phyloP scores from a whole-genome alignment of 2,888 invertebrate genomes.

The Eustalomyia histrio region DNA sequence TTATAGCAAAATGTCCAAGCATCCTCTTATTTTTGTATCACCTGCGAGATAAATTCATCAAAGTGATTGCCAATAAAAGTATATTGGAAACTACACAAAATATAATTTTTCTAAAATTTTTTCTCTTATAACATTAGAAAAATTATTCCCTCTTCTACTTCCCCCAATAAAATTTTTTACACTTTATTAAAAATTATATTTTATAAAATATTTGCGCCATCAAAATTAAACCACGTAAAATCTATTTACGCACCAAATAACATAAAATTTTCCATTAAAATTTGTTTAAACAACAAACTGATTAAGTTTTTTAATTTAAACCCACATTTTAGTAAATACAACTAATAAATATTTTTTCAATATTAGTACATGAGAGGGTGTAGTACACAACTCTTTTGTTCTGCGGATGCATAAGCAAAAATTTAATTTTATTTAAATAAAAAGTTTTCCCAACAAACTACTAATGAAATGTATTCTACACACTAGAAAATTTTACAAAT shows the following conservation, averaged over 20 bases:
- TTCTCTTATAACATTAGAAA: too few relatives aligned
- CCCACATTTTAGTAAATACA: background rate
- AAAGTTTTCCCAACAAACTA: conserved; percentile 3
- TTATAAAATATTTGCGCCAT: background rate
- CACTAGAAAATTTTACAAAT: background rate
- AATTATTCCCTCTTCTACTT: too few relatives aligned
- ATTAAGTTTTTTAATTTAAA: background rate
- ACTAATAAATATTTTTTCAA: conserved; percentile 42
- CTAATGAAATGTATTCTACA: background rate
- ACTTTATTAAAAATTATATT: too few relatives aligned
- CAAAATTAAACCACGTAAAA: conserved; percentile 14
- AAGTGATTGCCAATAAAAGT: too few relatives aligned
- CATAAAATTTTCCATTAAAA: background rate
- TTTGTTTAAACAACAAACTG: background rate
- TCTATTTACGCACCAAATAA: background rate
- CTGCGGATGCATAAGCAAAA: conserved; percentile 5
- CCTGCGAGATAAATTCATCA: too few relatives aligned
- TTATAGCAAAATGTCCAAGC: too few relatives aligned
- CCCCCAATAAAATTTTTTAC: too few relatives aligned
- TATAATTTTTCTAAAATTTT: too few relatives aligned
- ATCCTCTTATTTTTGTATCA: too few relatives aligned
- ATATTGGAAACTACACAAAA: too few relatives aligned
- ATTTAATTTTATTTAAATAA: conserved; percentile 30
- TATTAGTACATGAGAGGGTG: background rate
- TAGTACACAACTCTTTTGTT: background rate